phyloP scores from a whole-genome alignment of 2,797 vertebrate species.

The Onychomys leucogaster region DNA sequence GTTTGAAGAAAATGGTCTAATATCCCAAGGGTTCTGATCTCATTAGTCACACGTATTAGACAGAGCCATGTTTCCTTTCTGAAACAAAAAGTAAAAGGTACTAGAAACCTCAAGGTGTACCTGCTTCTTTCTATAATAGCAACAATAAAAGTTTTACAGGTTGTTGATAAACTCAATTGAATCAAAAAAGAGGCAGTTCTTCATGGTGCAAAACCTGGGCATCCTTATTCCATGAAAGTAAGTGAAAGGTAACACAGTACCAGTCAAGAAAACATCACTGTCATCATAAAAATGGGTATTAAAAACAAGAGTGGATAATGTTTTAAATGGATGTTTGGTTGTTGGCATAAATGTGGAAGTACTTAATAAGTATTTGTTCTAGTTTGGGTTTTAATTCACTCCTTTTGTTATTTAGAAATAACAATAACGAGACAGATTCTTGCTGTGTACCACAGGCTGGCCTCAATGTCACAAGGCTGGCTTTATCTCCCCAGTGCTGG shows the following conservation, averaged over 20 bases:
- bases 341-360: neutral
- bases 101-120: slow-evolving; percentile 10
- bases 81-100: slow-evolving; percentile 68
- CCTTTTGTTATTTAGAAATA: neutral
- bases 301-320: neutral
- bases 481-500: neutral
- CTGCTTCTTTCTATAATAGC: slow-evolving; percentile 52
- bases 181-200: slow-evolving; percentile 35
- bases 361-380: slow-evolving; percentile 13
- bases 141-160: slow-evolving; percentile 18
- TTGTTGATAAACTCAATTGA: slow-evolving; percentile 30
- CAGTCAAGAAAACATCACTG: neutral
- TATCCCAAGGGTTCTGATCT: slow-evolving; percentile 14
- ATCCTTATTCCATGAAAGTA: slow-evolving; percentile 63
- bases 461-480: neutral
- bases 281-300: neutral
- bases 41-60: slow-evolving; percentile 61
- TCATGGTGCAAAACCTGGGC: neutral
- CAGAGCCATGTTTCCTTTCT: slow-evolving; percentile 48
- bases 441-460: neutral
- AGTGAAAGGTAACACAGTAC: neutral
- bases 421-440: neutral
- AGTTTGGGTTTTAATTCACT: neutral
- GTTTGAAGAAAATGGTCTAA: slow-evolving; percentile 43
- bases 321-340: neutral